phyloP scores from a whole-genome alignment of 2,113 vertebrate genomes.

The Rhynchopsitta pachyrhyncha region DNA sequence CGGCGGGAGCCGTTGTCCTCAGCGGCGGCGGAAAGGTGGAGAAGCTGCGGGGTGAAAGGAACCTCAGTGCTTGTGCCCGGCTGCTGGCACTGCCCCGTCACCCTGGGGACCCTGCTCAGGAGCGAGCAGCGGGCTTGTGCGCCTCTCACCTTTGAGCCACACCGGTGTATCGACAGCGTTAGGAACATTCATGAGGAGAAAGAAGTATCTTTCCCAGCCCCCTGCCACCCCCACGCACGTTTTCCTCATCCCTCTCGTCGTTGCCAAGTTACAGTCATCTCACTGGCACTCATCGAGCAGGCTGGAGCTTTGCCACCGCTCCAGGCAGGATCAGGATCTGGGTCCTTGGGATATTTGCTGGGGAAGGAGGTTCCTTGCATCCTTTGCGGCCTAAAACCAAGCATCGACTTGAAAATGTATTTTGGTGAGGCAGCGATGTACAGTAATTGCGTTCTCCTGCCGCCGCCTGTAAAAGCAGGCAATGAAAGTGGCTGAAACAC shows the following conservation, averaged over 20 bases:
- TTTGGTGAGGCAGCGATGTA: conserved; percentile 42
- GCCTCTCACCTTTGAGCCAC: accelerated
- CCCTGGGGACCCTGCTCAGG: too few relatives aligned
- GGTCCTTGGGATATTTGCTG: accelerated
- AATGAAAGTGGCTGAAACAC: conserved; percentile 48
- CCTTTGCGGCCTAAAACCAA: neutral
- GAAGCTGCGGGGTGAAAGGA: neutral
- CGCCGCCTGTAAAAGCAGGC: neutral
- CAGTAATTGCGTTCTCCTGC: conserved; percentile 44
- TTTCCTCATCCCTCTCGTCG: neutral
- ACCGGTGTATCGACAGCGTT: accelerated
- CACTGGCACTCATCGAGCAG: neutral
- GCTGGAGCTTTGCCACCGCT: neutral
- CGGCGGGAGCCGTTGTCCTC: accelerated
- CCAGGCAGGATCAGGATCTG: neutral
- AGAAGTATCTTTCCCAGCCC: neutral
- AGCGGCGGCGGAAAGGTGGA: accelerated
- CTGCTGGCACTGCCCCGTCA: accelerated
- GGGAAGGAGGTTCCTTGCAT: neutral
- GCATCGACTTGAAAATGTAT: neutral
- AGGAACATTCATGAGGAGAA: neutral
- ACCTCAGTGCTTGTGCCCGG: accelerated
- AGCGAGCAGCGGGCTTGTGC: neutral
- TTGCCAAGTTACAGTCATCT: neutral
- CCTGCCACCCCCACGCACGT: accelerated